Evolutionary conservation across 2,113 vertebrate species (phyloP), one percentile per base, ranked within the genome.

Genomic region (Melanostigma gelatinosum): DNA sequence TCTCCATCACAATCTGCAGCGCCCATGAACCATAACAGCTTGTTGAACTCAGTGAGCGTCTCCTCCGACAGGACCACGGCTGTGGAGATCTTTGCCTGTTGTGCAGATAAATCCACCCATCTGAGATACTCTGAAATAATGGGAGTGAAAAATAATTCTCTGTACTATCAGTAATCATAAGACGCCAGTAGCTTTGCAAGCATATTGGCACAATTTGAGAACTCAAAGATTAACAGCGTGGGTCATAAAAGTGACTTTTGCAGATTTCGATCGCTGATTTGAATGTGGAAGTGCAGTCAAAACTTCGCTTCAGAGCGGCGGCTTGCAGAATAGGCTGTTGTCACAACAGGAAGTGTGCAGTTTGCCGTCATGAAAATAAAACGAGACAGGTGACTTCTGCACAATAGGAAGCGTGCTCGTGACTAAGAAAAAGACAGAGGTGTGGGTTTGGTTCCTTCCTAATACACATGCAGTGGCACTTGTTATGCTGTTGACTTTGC

Each of bases 261-360:
- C 38, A 24, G 11, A 38, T 38, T 12, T 54, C 18, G 55, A 2
- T 44, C 6, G 42, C 40, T 60, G 55, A 12, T 61, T 40, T 72
- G 27, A 80, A 72, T 20, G 66, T 29, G 32, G 68, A 69, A 50
- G 15, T 66, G 48, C 15, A 50, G 38, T 8, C 36, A 34, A 11
- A 48, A 48, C 29, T 24, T 72, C 8, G 58, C 8, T 1, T 54
- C 2, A 61, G 12, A 38, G 55, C 20, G 2, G 38, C 6, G 15
- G 22, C 40, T 64, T 46, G 46, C 36, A 55, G 50, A 52, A 74
- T 22, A 9, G 13, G 8, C 12, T 34, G 32, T 15, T 63, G 36
- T 40, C 42, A 32, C 50, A 72, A 84, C 54, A 85, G 80, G 80
- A 87, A 86, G 69, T 62, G 24, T 74, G 77, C 44, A 32, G 29